Evolutionary conservation across 2,113 vertebrate genomes (phyloP), one percentile per base, ranked within the genome.

Genomic region (Morone saxatilis): DNA sequence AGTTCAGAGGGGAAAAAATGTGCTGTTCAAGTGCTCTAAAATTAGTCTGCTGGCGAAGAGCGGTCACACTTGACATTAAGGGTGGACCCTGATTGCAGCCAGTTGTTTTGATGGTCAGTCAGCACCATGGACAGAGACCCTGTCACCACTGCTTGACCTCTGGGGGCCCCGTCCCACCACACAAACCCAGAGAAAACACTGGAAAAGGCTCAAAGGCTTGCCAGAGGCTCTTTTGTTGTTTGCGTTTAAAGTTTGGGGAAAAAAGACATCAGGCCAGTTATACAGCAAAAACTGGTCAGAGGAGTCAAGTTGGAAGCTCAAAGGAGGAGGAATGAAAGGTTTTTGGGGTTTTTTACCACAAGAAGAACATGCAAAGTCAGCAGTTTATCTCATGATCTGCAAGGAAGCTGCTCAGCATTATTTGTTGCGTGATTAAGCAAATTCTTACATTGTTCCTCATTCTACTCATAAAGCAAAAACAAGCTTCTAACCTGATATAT

Each of bases 101-200:
- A 60, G 41, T 63, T 74, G 50, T 87, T 86, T 61, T 60, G 76
- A 88, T 80, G 80, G 83, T 76, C 83, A 86, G 78, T 94, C 94
- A 95, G 94, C 79, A 95, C 95, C 95, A 93, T 85, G 91, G 93
- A 95, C 90, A 94, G 93, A 87, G 92, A 56, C 62, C 19, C 38
- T 7, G 54, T 89, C 79, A 77, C 85, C 72, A 70, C 81, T 41
- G 75, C 60, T 48, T 90, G 92, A 94, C 90, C 92, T 70, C 81
- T 71, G 86, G 60, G 60, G 87, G 78, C 82, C 84, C 73, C 22
- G 2, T 53, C 36, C 41, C 51, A 41, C 36, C 65, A 78, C 63
- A 69, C 65, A 81, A 79, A 80, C 71, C 59, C 71, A 7, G 63
- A 73, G 91, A 93, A 91, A 88, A 78, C 53, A 68, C 93, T 88